phyloP scores from a whole-genome alignment of 2,888 invertebrate species.

The Agonopterix alstromeriana region DNA sequence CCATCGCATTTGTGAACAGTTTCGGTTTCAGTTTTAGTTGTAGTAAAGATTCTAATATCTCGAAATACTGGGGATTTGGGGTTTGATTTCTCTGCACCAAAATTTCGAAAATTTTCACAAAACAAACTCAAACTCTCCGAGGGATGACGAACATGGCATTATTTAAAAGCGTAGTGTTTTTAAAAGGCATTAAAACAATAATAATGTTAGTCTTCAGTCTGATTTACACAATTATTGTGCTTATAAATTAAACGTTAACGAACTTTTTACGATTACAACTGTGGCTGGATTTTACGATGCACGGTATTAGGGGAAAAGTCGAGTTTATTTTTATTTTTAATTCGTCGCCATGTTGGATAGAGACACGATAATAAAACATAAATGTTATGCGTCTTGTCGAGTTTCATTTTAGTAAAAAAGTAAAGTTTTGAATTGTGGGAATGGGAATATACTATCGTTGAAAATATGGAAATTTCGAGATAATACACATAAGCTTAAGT shows the following conservation, averaged over 20 bases:
- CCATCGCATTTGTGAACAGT: too few species aligned
- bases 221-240: constrained; percentile 45
- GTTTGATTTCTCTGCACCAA: too few species aligned
- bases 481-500: too few species aligned
- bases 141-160: constrained; percentile 12
- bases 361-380: constrained; percentile 4
- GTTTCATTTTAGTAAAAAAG: too few species aligned
- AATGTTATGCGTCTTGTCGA: constrained; percentile 3
- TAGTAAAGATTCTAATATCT: too few species aligned
- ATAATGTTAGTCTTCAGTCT: constrained; percentile 14
- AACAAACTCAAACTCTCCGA: too few species aligned
- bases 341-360: constrained; percentile 10
- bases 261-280: constrained; percentile 46
- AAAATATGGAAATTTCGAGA: too few species aligned
- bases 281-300: constrained; percentile 25
- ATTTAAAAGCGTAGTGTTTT: constrained; percentile 15
- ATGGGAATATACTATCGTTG: too few species aligned
- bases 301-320: constrained; percentile 5
- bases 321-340: constrained; percentile 19
- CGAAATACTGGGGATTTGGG: too few species aligned
- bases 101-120: too few species aligned
- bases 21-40: too few species aligned
- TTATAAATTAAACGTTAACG: constrained; percentile 53
- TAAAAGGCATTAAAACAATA: constrained; percentile 22
- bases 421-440: too few species aligned